phyloP scores from a whole-genome alignment of 1,140 invertebrate species.

The Ericerus pela region DNA sequence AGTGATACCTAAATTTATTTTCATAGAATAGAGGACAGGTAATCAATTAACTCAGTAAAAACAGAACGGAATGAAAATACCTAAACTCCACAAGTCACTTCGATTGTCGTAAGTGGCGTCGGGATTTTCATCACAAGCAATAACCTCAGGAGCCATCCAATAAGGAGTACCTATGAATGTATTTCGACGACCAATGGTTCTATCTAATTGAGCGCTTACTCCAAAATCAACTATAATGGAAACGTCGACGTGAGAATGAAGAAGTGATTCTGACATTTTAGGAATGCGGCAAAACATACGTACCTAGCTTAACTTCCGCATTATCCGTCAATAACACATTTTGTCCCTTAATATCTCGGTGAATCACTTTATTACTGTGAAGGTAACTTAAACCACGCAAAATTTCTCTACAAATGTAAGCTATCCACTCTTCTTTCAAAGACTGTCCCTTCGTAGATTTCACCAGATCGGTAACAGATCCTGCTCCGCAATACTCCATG shows the following conservation, averaged over 20 bases:
- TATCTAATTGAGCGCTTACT: slow-evolving; percentile 95
- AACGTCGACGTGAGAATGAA: not conserved
- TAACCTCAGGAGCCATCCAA: slow-evolving; percentile 97
- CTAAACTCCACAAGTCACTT: slow-evolving; percentile 22
- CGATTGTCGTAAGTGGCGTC: slow-evolving; percentile 99
- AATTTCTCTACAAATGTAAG: slow-evolving; percentile 97
- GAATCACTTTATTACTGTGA: slow-evolving; percentile 98
- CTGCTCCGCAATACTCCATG: slow-evolving; percentile 99
- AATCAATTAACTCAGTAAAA: not conserved
- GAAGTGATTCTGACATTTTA: not conserved
- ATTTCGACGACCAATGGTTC: slow-evolving; percentile 95
- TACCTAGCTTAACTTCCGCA: slow-evolving; percentile 94
- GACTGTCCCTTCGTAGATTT: slow-evolving; percentile 97
- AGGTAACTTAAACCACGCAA: slow-evolving; percentile 91
- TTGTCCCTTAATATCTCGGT: slow-evolving; percentile 99
- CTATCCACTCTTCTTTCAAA: slow-evolving; percentile 99
- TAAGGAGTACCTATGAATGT: slow-evolving; percentile 99
- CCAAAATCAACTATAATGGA: slow-evolving; percentile 87
- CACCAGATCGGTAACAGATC: slow-evolving; percentile 94
- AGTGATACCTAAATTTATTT: slow-evolving; percentile 64
- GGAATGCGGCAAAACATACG: slow-evolving; percentile 22
- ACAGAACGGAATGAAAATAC: not conserved
- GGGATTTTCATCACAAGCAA: slow-evolving; percentile 99
- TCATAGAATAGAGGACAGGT: too few relatives aligned
- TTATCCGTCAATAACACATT: slow-evolving; percentile 99